These are phyloP conservation scores for Epiblema foenella DNA, from an alignment of 2,888 invertebrate species.

Conservation along the genomic window DNA sequence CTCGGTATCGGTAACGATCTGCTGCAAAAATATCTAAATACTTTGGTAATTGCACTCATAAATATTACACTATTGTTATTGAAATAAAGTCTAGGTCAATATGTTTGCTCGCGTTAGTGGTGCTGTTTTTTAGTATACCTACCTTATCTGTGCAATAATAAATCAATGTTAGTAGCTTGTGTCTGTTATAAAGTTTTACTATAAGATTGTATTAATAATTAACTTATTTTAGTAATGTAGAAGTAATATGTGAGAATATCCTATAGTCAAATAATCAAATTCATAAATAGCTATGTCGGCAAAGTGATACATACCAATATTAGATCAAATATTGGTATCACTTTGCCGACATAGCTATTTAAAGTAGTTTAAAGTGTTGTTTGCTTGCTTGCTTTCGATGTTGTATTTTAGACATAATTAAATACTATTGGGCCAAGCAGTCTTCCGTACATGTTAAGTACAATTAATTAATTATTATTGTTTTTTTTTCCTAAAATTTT, in stretches of 20 bases:
- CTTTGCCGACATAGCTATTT: too few species aligned
- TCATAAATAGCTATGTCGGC: too few species aligned
- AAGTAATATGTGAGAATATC: not conserved
- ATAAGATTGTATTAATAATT: not conserved
- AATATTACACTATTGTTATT: not conserved
- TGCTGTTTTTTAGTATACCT: too few species aligned
- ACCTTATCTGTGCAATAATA: not conserved
- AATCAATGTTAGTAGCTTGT: not conserved
- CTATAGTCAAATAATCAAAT: not conserved
- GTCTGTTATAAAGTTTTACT: not conserved
- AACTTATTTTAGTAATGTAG: not conserved
- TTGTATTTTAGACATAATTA: not conserved
- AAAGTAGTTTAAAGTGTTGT: too few species aligned
- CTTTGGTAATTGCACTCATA: not conserved
- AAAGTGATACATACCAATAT: too few species aligned
- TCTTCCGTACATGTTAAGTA: constrained; percentile 36
- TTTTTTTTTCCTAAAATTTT: constrained; percentile 11
- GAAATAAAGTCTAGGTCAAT: not conserved
- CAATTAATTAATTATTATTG: constrained; percentile 13
- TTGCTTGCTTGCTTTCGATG: not conserved
- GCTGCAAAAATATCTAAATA: not conserved
- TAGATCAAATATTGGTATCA: too few species aligned
- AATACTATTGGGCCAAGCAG: constrained; percentile 28
- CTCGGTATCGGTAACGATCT: not conserved
- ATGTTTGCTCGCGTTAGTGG: not conserved